phyloP scores from a whole-genome alignment of 2,113 vertebrate species.

The Orycteropus afer region DNA sequence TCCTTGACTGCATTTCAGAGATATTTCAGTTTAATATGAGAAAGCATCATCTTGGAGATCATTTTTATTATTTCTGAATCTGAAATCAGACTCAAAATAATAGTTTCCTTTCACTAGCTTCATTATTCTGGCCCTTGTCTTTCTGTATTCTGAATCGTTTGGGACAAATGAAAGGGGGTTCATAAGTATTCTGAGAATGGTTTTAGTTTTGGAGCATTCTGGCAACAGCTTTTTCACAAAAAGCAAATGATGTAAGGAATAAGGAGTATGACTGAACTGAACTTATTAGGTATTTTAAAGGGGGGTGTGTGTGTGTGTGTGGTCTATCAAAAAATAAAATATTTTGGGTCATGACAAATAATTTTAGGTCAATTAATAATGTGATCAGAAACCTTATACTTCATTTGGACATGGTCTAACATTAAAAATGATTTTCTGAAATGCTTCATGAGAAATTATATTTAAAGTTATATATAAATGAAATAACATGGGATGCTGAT shows the following conservation, averaged over 20 bases:
- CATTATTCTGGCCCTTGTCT: background rate
- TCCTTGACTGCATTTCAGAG: background rate
- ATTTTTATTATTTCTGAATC: background rate
- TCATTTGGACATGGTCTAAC: conserved; percentile 22
- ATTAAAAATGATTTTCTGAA: conserved; percentile 63
- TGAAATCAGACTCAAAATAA: conserved; percentile 1
- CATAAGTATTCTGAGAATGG: background rate
- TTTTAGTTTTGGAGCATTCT: conserved; percentile 21
- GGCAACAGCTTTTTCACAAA: conserved; percentile 30
- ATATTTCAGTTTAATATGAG: background rate
- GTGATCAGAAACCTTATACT: background rate
- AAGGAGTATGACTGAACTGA: background rate
- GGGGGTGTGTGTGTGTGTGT: background rate
- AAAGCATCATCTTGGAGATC: background rate
- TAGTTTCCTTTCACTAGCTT: background rate
- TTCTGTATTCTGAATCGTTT: background rate
- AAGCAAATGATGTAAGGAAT: conserved; percentile 22
- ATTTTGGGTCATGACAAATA: conserved; percentile 15
- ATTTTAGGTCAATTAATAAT: background rate
- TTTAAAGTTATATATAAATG: conserved; percentile 60
- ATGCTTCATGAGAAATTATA: conserved; percentile 71
- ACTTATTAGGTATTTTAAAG: background rate
- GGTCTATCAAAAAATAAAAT: conserved; percentile 35
- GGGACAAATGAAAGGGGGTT: background rate
- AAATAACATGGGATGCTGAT: conserved; percentile 66